Percentiles rank a stretch among this genome's conserved stretches.
phyloP scores from a whole-genome alignment of 1,140 invertebrate species.

The Dendroctonus valens region DNA sequence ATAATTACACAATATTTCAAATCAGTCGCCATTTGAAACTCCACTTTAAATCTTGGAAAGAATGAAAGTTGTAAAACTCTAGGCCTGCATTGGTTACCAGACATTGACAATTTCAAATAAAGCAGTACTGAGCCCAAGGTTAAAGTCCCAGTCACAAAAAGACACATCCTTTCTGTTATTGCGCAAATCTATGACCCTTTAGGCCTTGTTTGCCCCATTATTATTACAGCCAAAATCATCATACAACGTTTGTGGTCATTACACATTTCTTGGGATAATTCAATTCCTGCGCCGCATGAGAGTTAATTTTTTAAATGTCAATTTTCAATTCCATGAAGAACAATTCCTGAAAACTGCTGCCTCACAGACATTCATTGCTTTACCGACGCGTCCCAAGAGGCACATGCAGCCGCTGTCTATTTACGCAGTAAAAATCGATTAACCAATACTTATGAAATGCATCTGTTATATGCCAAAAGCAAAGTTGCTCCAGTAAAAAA shows the following conservation, averaged over 20 bases:
- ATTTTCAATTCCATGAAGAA: conserved; percentile 2
- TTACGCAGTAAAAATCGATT: conserved; percentile 20
- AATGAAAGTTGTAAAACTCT: conserved; percentile 20
- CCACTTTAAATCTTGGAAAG: neutral
- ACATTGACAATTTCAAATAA: conserved; percentile 38
- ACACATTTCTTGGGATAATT: conserved; percentile 50
- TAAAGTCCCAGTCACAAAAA: conserved; percentile 35
- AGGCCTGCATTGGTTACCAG: conserved; percentile 40
- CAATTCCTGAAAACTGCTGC: neutral
- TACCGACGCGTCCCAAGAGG: conserved; percentile 42
- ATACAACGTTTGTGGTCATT: conserved; percentile 49
- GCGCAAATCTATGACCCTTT: conserved; percentile 42
- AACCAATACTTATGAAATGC: conserved; percentile 7
- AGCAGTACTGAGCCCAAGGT: conserved; percentile 24
- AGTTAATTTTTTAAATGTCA: conserved; percentile 2
- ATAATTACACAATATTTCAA: neutral
- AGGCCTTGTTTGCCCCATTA: conserved; percentile 44
- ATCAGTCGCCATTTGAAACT: neutral
- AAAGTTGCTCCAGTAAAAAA: conserved; percentile 44
- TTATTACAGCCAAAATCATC: conserved; percentile 48
- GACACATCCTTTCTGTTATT: conserved; percentile 38
- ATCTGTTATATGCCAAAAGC: conserved; percentile 41
- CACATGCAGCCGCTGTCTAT: conserved; percentile 45
- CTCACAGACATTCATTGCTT: conserved; percentile 40
- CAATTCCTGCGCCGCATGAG: conserved; percentile 1